Conservation (phyloP, 2,888 invertebrate genomes). For the Lucinisca nassula region DNA sequence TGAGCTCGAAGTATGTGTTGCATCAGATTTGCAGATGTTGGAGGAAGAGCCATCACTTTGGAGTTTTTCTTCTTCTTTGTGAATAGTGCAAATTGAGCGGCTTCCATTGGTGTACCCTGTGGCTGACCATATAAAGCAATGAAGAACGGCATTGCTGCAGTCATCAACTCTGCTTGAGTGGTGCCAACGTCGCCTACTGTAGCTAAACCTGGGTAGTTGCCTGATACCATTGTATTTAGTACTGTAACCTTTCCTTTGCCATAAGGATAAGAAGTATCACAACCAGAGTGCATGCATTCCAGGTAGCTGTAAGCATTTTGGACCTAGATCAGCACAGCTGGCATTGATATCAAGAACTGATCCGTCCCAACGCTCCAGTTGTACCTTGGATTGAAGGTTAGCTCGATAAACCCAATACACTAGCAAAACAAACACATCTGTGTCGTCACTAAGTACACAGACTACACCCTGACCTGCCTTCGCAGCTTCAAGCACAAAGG, state of each 20-base stretch:
- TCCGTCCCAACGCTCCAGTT: constrained; percentile 31
- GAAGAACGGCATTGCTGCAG: neutral
- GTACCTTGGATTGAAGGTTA: constrained; percentile 23
- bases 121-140: constrained; percentile 34
- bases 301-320: constrained; percentile 25
- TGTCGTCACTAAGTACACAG: constrained; percentile 29
- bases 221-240: neutral
- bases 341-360: constrained; percentile 22
- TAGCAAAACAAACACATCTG: constrained; percentile 23
- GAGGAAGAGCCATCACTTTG: constrained; percentile 33
- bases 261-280: constrained; percentile 29
- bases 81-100: constrained; percentile 32
- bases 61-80: constrained; percentile 24
- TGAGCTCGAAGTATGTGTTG: constrained; percentile 31
- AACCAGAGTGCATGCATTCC: constrained; percentile 38
- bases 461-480: neutral
- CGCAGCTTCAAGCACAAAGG: neutral
- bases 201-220: constrained; percentile 2
- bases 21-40: constrained; percentile 36
- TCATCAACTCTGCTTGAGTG: neutral
- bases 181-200: neutral
- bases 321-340: constrained; percentile 25
- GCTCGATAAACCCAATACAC: constrained; percentile 19
- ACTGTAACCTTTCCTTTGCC: constrained; percentile 24
- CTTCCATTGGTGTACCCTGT: constrained; percentile 33